These are phyloP conservation scores for Leucosticte australis DNA, from an alignment of 2,113 vertebrate species.

Conservation along the genomic window DNA sequence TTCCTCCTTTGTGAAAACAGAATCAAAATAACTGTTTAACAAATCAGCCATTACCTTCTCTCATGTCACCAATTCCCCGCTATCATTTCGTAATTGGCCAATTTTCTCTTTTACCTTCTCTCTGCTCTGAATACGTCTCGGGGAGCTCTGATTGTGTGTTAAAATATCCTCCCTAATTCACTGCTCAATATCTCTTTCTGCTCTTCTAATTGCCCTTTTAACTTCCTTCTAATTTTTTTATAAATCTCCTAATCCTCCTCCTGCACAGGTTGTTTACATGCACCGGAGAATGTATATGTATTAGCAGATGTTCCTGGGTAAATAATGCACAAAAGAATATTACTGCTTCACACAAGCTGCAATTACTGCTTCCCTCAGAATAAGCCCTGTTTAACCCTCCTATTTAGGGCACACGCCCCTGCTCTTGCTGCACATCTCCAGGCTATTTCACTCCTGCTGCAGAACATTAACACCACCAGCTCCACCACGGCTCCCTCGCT, in stretches of 20 bases:
- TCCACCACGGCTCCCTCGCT: background rate
- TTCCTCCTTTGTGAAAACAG: slow-evolving; percentile 66
- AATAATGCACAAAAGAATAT: slow-evolving; percentile 66
- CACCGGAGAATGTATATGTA: slow-evolving; percentile 56
- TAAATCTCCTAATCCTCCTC: slow-evolving; percentile 61
- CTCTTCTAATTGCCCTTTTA: slow-evolving; percentile 77
- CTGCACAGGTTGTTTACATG: slow-evolving; percentile 71
- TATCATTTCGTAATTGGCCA: slow-evolving; percentile 71
- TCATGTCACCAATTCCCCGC: slow-evolving; percentile 62
- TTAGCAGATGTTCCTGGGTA: slow-evolving; percentile 72
- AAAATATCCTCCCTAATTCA: slow-evolving; percentile 73
- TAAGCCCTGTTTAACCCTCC: slow-evolving; percentile 58
- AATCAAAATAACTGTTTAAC: slow-evolving; percentile 61
- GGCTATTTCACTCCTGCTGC: slow-evolving; percentile 48
- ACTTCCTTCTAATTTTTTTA: slow-evolving; percentile 65
- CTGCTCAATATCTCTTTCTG: slow-evolving; percentile 68
- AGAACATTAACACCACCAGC: slow-evolving; percentile 53
- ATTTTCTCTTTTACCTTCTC: slow-evolving; percentile 76
- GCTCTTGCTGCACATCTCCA: background rate
- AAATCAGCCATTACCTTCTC: slow-evolving; percentile 59
- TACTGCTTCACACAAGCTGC: slow-evolving; percentile 26
- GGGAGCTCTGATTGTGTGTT: slow-evolving; percentile 71
- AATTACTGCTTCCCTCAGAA: slow-evolving; percentile 44
- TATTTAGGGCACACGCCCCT: slow-evolving; percentile 28
- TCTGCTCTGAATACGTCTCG: slow-evolving; percentile 67